Base-by-base conservation (phyloP, 1,140 invertebrate genomes). In the Scylla paramamosain region DNA sequence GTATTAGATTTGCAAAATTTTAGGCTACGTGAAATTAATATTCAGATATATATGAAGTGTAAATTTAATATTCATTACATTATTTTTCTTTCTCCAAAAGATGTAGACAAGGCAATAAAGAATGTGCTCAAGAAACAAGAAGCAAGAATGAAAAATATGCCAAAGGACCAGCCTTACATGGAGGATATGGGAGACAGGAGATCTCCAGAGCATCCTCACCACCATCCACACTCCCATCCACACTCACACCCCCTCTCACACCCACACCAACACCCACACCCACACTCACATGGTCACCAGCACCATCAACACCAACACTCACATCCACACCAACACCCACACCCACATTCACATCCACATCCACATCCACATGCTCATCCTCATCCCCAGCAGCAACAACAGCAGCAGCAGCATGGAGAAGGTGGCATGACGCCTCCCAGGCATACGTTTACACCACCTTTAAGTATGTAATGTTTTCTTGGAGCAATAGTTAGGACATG, bases 91-190 rank as follows among this genome's bases (percentile, higher is more conserved):
- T 16, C 4, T 94, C 39, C 39, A 95, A 84, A 77, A 95, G 95
- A 93, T 82, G 88, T 94, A 45, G 91, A 95, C 83, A 96, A 96
- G 91, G 93, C 95, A 86, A 92, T 90, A 94, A 95, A 91, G 29
- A 67, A 59, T 39, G 1, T 95, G 77, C 93, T 28, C 28, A 95
- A 92, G 45, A 94, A 67, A 87, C 94, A 96, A 87, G 91, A 94
- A 82, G 89, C 90, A 39, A 82, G 92, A 59, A 91, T 92, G 28
- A 87, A 84, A 14, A 91, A 32, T 16, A 86, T 92, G 59, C 87
- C 90, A 10, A 91, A 93, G 29, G 82, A 93, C 16, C 67, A 93
- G 39, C 8, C n/a, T 0, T 28, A 29, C 10, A 25, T 92, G 31
- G 45, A 86, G 20, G 90, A 32, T 28, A 28, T 48, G 32, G 77